A percentile compares a stretch with the other conserved stretches of the same genome.
Evolutionary conservation across 1,140 invertebrate species (phyloP).

Genomic region (Rhyzopertha dominica): DNA sequence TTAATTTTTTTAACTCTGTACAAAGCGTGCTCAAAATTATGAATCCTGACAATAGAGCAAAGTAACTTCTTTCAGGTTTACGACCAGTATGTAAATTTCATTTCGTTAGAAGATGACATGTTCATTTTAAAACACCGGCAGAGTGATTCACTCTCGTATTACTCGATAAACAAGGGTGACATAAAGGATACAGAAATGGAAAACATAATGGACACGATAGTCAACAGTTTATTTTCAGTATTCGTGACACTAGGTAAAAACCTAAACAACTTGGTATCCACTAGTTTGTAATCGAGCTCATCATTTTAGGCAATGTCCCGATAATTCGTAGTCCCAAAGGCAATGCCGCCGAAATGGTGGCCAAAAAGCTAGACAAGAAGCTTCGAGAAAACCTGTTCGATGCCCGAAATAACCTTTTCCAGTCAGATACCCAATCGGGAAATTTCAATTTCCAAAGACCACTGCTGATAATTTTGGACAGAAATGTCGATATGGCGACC

Average conservation of each 20-base stretch:
- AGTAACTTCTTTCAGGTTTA: conserved; percentile 64
- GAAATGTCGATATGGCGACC: conserved; percentile 95
- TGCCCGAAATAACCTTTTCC: conserved; percentile 93
- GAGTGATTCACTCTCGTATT: conserved; percentile 87
- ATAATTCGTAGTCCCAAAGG: conserved; percentile 93
- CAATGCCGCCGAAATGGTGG: conserved; percentile 98
- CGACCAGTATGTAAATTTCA: conserved; percentile 98
- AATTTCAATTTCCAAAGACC: conserved; percentile 88
- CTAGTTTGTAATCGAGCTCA: conserved; percentile 6
- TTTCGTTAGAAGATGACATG: conserved; percentile 96
- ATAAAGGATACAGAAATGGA: conserved; percentile 97
- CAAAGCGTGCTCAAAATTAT: too few relatives aligned
- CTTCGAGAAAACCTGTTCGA: conserved; percentile 95
- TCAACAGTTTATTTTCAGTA: conserved; percentile 94
- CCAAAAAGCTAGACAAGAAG: conserved; percentile 95
- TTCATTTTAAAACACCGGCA: conserved; percentile 92
- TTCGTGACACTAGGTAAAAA: conserved; percentile 85
- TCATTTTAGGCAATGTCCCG: conserved; percentile 73
- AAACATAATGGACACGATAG: conserved; percentile 87
- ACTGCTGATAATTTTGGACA: conserved; percentile 86
- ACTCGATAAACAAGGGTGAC: conserved; percentile 92
- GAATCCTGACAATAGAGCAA: too few relatives aligned
- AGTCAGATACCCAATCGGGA: conserved; percentile 73
- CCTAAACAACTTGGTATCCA: background rate
- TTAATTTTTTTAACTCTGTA: too few relatives aligned